Evolutionary conservation across 2,797 vertebrate species (phyloP).

Genomic region (Oreonectes daqikongensis): DNA sequence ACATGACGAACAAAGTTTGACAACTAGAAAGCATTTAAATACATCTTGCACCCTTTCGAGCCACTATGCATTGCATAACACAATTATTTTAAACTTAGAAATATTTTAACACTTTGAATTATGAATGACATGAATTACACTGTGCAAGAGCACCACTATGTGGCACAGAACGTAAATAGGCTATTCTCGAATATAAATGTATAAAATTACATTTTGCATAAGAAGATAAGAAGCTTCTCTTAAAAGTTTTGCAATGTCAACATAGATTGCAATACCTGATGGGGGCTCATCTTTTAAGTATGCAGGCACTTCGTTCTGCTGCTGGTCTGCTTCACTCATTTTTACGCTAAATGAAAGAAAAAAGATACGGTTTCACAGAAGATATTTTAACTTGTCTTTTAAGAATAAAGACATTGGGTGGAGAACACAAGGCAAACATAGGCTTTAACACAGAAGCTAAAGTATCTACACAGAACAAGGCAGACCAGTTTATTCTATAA

Average conservation of each 20-base stretch:
- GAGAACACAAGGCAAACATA: conserved; percentile 18
- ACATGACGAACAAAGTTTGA: no score
- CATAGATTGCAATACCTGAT: conserved; percentile 72
- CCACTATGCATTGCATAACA: neutral
- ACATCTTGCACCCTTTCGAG: no score
- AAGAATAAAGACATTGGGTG: neutral
- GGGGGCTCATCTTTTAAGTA: conserved; percentile 84
- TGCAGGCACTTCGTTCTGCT: conserved; percentile 81
- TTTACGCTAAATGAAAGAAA: conserved; percentile 66
- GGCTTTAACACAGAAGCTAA: neutral
- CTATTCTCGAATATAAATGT: neutral
- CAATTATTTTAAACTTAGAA: neutral
- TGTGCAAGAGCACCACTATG: conserved; percentile 50
- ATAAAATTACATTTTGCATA: neutral
- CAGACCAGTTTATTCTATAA: conserved; percentile 68
- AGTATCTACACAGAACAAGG: conserved; percentile 67
- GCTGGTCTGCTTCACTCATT: conserved; percentile 89
- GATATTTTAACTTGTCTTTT: neutral
- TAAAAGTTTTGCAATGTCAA: neutral
- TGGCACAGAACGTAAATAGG: conserved; percentile 24
- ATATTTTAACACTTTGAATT: no score
- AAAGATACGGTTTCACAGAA: conserved; percentile 5
- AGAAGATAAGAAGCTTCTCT: neutral
- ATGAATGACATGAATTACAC: neutral
- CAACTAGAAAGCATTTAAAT: no score